These are phyloP conservation scores for Smittia aterrima DNA, from an alignment of 2,888 invertebrate species.

Conservation along the genomic window DNA sequence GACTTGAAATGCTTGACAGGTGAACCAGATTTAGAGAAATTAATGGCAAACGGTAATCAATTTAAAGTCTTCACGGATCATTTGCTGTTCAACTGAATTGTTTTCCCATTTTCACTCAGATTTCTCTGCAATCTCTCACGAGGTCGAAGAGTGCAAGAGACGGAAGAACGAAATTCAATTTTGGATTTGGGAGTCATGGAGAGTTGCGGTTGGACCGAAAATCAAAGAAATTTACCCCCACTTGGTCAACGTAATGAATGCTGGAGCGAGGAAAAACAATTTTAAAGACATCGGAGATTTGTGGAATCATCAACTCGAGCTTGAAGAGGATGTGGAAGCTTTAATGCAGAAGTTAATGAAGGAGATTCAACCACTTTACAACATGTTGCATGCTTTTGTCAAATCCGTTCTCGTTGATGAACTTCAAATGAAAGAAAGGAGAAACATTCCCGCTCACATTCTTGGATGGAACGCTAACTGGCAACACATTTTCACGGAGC, in stretches of 20 bases:
- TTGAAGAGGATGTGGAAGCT: conserved; percentile 55
- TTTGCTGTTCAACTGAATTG: too few species aligned
- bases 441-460: conserved; percentile 23
- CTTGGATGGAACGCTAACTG: conserved; percentile 71
- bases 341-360: conserved; percentile 55
- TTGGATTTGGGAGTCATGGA: conserved; percentile 68
- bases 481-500: conserved; percentile 57
- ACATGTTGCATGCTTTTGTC: conserved; percentile 69
- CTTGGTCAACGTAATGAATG: conserved; percentile 61
- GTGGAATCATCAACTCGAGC: conserved; percentile 67
- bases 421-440: neutral
- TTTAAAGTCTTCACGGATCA: neutral
- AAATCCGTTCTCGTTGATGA: conserved; percentile 57
- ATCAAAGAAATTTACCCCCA: conserved; percentile 59
- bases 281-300: conserved; percentile 62
- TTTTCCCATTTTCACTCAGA: conserved; percentile 24
- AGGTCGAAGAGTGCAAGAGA: neutral
- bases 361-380: conserved; percentile 64
- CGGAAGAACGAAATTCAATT: conserved; percentile 56
- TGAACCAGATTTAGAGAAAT: conserved; percentile 62
- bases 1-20: conserved; percentile 58
- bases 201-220: conserved; percentile 60
- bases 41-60: conserved; percentile 56
- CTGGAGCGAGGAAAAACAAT: conserved; percentile 63
- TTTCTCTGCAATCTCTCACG: neutral